Evolutionary conservation across 2,888 invertebrate species (phyloP).

Genomic region (Copidosoma aretas): DNA sequence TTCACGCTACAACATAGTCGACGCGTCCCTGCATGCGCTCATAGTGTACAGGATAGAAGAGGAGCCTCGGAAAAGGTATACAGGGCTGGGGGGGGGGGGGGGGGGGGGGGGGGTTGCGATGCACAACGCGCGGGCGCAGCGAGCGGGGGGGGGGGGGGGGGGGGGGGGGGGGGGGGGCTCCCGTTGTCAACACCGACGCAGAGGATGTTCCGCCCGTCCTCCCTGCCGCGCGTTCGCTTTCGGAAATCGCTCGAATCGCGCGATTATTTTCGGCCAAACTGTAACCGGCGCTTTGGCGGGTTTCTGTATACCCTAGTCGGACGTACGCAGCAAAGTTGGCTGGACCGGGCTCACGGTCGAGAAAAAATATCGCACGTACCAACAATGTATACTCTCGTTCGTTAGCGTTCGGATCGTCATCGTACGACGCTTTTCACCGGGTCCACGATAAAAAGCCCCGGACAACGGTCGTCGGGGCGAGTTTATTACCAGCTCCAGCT

Average conservation of each 20-base stretch:
- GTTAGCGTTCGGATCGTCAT: too few relatives aligned
- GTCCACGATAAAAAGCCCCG: too few relatives aligned
- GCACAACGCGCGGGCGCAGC: too few relatives aligned
- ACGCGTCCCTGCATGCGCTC: neutral
- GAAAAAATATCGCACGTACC: too few relatives aligned
- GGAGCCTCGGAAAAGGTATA: neutral
- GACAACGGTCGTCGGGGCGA: too few relatives aligned
- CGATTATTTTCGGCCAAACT: constrained; percentile 1
- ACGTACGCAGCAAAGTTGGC: too few relatives aligned
- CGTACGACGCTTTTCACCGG: too few relatives aligned
- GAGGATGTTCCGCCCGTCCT: constrained; percentile 13
- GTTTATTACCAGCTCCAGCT: too few relatives aligned
- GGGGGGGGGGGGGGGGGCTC: neutral
- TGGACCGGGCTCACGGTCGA: too few relatives aligned
- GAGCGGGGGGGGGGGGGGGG: neutral
- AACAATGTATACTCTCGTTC: too few relatives aligned
- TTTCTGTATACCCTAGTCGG: constrained; percentile 9
- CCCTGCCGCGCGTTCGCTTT: neutral
- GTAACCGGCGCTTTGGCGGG: too few relatives aligned
- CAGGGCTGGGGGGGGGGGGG: neutral
- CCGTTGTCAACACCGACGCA: constrained; percentile 13
- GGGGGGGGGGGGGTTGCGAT: too few relatives aligned
- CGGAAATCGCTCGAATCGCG: constrained; percentile 20
- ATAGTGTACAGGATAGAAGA: neutral
- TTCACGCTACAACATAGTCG: neutral